phyloP scores from a whole-genome alignment of 2,888 invertebrate species.

The Alitta virens region DNA sequence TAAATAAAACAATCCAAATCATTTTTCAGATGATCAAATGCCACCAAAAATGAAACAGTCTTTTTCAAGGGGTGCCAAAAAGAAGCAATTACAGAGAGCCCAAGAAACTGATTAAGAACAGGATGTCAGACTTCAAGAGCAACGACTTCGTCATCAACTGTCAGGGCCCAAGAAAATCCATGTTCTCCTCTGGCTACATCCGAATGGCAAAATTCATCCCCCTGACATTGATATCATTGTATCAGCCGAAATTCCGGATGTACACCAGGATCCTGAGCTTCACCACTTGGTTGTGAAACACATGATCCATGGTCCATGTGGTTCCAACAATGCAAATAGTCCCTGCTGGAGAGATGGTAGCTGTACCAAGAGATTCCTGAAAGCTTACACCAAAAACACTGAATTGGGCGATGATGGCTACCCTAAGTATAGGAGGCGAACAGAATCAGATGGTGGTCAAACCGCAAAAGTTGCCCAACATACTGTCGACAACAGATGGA shows the following conservation, averaged over 20 bases:
- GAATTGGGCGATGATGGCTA: not conserved
- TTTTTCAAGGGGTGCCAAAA: too few species aligned
- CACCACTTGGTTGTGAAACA: not conserved
- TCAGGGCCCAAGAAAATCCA: too few species aligned
- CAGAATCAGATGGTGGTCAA: not conserved
- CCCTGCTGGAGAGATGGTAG: not conserved
- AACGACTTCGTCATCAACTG: too few species aligned
- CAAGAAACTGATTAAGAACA: too few species aligned
- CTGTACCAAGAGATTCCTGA: not conserved
- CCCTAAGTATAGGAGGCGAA: not conserved
- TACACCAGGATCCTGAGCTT: not conserved
- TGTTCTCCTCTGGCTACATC: too few species aligned
- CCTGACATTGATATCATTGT: not conserved
- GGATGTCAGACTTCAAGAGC: too few species aligned
- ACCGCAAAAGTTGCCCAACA: conserved; percentile 2
- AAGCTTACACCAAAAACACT: not conserved
- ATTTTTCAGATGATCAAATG: too few species aligned
- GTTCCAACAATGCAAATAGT: not conserved
- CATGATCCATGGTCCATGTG: not conserved
- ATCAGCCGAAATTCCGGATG: not conserved
- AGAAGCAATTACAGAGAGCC: too few species aligned
- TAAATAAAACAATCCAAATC: too few species aligned
- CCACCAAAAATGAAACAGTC: too few species aligned
- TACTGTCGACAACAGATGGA: conserved; percentile 43
- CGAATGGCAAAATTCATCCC: too few species aligned